Evolutionary conservation across 23 tunicate species (phyloP).

Genomic region (Styela clava): DNA sequence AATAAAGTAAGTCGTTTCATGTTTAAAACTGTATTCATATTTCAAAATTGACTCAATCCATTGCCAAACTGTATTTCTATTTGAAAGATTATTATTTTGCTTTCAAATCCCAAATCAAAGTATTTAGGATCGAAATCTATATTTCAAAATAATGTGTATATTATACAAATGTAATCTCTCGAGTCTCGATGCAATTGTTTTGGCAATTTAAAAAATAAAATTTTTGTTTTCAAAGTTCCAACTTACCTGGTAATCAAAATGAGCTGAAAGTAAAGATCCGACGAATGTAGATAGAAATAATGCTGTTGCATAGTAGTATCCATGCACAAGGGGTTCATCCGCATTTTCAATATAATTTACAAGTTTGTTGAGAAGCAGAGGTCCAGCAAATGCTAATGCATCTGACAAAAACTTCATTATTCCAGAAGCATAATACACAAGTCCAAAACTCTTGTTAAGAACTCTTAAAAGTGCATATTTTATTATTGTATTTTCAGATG

Average conservation of each 20-base stretch:
- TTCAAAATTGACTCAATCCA: too few relatives aligned
- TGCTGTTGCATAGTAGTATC: slow-evolving; percentile 77
- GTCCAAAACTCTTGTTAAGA: slow-evolving; percentile 49
- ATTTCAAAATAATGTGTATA: too few relatives aligned
- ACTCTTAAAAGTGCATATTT: slow-evolving; percentile 24
- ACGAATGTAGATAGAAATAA: slow-evolving; percentile 61
- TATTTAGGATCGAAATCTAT: too few relatives aligned
- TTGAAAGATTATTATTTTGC: too few relatives aligned
- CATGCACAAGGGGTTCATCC: slow-evolving; percentile 61
- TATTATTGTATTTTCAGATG: not conserved
- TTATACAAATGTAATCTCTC: too few relatives aligned
- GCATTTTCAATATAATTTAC: slow-evolving; percentile 60
- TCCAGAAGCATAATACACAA: slow-evolving; percentile 55
- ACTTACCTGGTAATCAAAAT: slow-evolving; percentile 84
- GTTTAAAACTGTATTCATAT: too few relatives aligned
- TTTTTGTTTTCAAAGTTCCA: too few relatives aligned
- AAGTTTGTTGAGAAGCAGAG: slow-evolving; percentile 61
- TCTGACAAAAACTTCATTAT: slow-evolving; percentile 59
- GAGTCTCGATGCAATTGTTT: too few relatives aligned
- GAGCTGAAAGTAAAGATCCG: slow-evolving; percentile 67
- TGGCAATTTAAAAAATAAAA: too few relatives aligned
- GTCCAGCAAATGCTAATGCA: slow-evolving; percentile 78
- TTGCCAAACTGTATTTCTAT: too few relatives aligned
- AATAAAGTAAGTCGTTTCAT: too few relatives aligned
- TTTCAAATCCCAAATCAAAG: too few relatives aligned